These are phyloP conservation scores for Corticium candelabrum DNA, from an alignment of 37 sponge, comb jelly and placozoan species.

Conservation along the genomic window DNA sequence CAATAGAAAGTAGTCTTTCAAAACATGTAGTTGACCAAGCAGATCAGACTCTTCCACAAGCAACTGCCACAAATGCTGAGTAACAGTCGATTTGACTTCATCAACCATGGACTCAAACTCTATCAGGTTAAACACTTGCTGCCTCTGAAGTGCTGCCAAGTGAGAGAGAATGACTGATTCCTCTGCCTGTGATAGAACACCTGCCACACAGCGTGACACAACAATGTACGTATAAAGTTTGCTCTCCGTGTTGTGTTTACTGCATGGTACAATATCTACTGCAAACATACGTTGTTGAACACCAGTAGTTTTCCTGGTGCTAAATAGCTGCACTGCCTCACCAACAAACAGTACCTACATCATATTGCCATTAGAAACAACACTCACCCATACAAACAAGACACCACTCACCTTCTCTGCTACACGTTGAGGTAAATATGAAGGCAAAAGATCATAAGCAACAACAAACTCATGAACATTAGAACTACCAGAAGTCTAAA, in stretches of 20 bases:
- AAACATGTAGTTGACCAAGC: slow-evolving; percentile 32
- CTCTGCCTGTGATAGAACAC: slow-evolving; percentile 20
- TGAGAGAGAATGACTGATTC: slow-evolving; percentile 28
- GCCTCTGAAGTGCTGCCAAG: slow-evolving; percentile 38
- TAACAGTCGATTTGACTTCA: slow-evolving; percentile 45
- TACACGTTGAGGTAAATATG: background rate
- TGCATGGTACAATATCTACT: background rate
- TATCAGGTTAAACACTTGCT: slow-evolving; percentile 38
- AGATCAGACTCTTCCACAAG: slow-evolving; percentile 64
- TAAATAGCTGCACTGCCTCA: slow-evolving; percentile 62
- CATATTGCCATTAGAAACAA: background rate
- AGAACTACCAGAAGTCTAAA: no score
- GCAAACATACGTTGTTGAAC: no score
- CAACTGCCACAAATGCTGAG: slow-evolving; percentile 68
- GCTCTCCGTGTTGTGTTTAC: background rate
- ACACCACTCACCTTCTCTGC: slow-evolving; percentile 18
- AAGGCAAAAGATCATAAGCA: background rate
- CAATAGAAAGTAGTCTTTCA: slow-evolving; percentile 87
- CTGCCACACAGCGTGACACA: background rate
- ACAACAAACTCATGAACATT: background rate
- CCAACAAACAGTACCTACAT: slow-evolving; percentile 64
- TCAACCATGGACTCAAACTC: slow-evolving; percentile 56
- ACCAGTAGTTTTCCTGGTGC: no score
- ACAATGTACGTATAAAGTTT: background rate
- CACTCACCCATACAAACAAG: background rate